Evolutionary conservation across 2,113 vertebrate genomes (phyloP), one percentile per base, ranked within the genome.

Genomic region (Sigmodon hispidus): DNA sequence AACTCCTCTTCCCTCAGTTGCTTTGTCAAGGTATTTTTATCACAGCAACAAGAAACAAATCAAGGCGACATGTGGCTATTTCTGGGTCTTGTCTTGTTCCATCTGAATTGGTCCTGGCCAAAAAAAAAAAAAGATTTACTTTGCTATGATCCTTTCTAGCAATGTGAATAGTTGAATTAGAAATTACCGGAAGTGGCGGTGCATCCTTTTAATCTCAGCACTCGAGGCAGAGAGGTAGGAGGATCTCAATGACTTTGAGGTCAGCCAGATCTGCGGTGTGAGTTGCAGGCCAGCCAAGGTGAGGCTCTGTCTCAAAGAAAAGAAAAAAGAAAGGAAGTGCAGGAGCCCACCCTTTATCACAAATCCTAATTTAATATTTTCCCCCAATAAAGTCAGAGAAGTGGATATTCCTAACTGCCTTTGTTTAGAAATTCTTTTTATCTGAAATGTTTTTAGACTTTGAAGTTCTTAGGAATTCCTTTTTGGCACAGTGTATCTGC

Each of bases 381-480:
- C 91, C 65, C 81, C 73, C 81, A 85, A 96, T 34, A 70, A 79
- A 84, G 48, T 34, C 67, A 87, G 79, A 94, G 70, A 93, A 85
- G 84, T 0, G 36, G 59, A 45, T 43, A n/a, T 48, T 73, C 52
- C 12, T 40, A 83, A 96, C 55, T 59, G 16, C 40, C 26, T 36
- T 87, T 79, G 88, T 92, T 81, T 77, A 69, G 85, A 93, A 93
- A 84, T 88, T 95, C 43, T 86, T 96, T 96, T 91, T 83, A 95
- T 92, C 79, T 57, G 87, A 95, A 90, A 81, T 70, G 75, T 69
- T 91, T 95, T 94, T 94, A 90, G 80, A 90, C 97, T 97, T 96
- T 96, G 96, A 96, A 96, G 96, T 95, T 86, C 88, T 94, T 29
- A 86, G 81, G 94, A 96, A 96, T 95, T 92, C 43, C 73, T 95